Base-by-base conservation (phyloP, 2,113 vertebrate species). In the Scomber colias region DNA sequence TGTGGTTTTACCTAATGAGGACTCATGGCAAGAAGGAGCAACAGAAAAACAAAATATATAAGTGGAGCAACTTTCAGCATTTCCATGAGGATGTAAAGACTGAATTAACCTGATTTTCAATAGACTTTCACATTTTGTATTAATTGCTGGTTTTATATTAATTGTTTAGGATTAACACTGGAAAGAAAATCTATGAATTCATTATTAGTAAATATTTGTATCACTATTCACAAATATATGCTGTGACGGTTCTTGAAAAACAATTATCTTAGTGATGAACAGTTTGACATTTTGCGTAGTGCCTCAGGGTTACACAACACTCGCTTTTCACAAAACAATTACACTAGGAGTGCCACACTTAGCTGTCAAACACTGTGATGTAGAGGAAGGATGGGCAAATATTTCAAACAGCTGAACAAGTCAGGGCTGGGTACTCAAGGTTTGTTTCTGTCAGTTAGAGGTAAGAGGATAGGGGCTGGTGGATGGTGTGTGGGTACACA, bases 241-340 rank as follows among this genome's bases (percentile, higher is more conserved):
- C 10, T 10, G 24, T 1, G 9, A 31, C 65, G 45, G 16, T 0
- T 4, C 35, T 11, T 10, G 48, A 55, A 89, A 88, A 91, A 83
- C 44, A 0, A 70, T 90, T 82, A 88, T 57, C 24, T 1, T 4
- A 0, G 0, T 70, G 15, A 17, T 68, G 65, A 71, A 57, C 6
- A 24, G 19, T 71, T 75, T 66, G 72, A 64, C 57, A 65, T 75
- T 77, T 46, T 17, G 0, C 9, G 15, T 53, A 75, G 14, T 16
- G 27, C 69, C 84, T 27, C 17, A 14, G 65, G 87, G 49, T 64
- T 67, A 61, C 50, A 45, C 12, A 64, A 46, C 40, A n/a, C 17
- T 46, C 49, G 4, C 30, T 54, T 50, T 19, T 57, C 35, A 59
- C 12, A 82, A 86, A 94, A 92, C 75, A 77, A 90, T 93, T 95